phyloP scores from a whole-genome alignment of 2,113 vertebrate species.

The Alces alces region DNA sequence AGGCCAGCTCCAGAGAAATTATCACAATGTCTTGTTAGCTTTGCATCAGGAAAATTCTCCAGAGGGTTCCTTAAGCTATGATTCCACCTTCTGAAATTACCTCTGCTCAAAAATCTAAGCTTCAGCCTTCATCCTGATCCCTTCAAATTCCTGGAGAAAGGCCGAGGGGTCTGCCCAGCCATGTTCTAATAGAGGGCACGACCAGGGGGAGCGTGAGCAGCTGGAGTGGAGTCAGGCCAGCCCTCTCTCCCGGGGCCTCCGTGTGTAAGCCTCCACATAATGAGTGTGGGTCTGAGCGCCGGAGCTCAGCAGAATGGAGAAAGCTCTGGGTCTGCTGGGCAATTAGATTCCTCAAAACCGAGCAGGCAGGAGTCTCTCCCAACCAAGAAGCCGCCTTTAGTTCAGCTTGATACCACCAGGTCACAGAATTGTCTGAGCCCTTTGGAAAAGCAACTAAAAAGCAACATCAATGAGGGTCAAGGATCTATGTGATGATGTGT shows the following conservation, averaged over 20 bases:
- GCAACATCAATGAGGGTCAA: neutral
- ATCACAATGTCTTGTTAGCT: conserved; percentile 85
- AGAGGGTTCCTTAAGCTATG: conserved; percentile 81
- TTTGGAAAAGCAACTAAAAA: neutral
- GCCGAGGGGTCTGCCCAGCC: conserved; percentile 65
- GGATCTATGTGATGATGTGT: neutral
- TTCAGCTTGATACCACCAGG: neutral
- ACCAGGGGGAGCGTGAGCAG: conserved; percentile 59
- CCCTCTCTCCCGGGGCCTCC: conserved; percentile 29
- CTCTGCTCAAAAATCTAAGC: conserved; percentile 81
- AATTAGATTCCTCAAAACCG: conserved; percentile 37
- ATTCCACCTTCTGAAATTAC: conserved; percentile 83
- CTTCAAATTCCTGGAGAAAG: conserved; percentile 79
- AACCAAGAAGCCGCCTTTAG: neutral
- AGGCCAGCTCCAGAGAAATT: conserved; percentile 83
- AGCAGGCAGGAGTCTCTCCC: neutral
- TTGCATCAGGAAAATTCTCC: conserved; percentile 81
- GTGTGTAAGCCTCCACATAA: conserved; percentile 46
- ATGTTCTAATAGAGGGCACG: conserved; percentile 72
- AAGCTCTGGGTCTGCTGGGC: neutral
- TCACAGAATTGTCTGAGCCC: neutral
- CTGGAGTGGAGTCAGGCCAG: conserved; percentile 50
- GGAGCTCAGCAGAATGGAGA: neutral
- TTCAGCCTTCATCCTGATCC: conserved; percentile 79
- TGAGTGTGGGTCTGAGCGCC: conserved; percentile 47